Percentiles rank a stretch among this genome's conserved stretches.
Evolutionary conservation across 64 coral and sea anemone genomes (phyloP).

Genomic region (Platygyra sinensis): DNA sequence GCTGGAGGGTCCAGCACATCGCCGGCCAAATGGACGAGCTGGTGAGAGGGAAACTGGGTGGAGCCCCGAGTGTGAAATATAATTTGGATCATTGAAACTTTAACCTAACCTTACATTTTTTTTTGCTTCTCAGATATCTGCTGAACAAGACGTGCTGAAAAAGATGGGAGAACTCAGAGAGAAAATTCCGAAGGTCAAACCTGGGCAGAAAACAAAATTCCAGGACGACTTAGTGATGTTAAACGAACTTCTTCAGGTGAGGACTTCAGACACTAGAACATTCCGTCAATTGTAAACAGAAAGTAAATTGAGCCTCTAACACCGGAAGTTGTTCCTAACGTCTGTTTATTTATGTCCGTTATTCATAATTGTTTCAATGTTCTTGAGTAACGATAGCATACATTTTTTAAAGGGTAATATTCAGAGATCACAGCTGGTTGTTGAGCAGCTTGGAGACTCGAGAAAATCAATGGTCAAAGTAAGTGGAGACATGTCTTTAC

Average conservation of each 20-base stretch:
- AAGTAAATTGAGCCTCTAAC: no score
- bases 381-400: background rate
- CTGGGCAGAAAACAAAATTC: constrained; percentile 90
- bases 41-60: constrained; percentile 41
- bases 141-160: constrained; percentile 88
- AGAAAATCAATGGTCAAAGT: constrained; percentile 98
- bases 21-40: constrained; percentile 94
- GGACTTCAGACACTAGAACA: background rate
- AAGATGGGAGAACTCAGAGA: constrained; percentile 94
- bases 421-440: constrained; percentile 94
- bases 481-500: no score
- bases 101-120: background rate
- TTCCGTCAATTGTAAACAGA: background rate
- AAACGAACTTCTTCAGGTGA: constrained; percentile 96
- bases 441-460: constrained; percentile 91
- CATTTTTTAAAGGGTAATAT: constrained; percentile 85
- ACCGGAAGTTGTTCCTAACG: background rate
- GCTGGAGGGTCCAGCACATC: constrained; percentile 92
- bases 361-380: background rate
- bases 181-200: constrained; percentile 76
- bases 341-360: background rate
- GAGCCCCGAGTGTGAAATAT: background rate
- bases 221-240: constrained; percentile 94
- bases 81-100: background rate
- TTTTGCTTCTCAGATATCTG: constrained; percentile 54